Evolutionary conservation across 1,140 invertebrate species (phyloP).

Genomic region (Thaumatotibia leucotreta): DNA sequence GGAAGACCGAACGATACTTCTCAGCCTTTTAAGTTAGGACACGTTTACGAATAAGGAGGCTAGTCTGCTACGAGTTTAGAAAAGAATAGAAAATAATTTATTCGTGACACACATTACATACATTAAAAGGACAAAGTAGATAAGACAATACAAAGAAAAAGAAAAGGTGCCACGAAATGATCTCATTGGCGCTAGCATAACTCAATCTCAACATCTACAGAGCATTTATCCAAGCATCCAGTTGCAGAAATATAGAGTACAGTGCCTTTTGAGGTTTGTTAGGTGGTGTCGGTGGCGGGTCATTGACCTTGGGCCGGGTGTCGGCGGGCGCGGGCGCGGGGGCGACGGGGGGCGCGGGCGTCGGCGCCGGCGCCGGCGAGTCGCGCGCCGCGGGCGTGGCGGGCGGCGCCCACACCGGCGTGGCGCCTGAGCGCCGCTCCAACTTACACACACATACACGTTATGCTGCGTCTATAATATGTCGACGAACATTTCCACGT

Average conservation of each 20-base stretch:
- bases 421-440: conserved; percentile 31
- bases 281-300: background rate
- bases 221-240: background rate
- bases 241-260: background rate
- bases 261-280: background rate
- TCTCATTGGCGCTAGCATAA: background rate
- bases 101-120: no score
- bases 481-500: no score
- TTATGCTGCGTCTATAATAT: no score
- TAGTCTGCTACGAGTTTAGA: no score
- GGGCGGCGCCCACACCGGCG: conserved; percentile 27
- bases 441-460: conserved; percentile 17
- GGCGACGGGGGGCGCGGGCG: conserved; percentile 32
- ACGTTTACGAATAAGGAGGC: no score
- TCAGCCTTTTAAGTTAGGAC: no score
- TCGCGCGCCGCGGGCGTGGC: conserved; percentile 32
- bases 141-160: no score
- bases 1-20: no score
- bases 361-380: conserved; percentile 14
- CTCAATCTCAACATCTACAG: background rate
- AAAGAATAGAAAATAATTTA: no score
- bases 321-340: conserved; percentile 30
- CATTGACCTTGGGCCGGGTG: conserved; percentile 24
- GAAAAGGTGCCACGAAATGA: no score
- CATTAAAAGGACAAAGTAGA: no score